Evolutionary conservation across 2,797 vertebrate genomes (phyloP).

Genomic region (Sebastes variabilis): DNA sequence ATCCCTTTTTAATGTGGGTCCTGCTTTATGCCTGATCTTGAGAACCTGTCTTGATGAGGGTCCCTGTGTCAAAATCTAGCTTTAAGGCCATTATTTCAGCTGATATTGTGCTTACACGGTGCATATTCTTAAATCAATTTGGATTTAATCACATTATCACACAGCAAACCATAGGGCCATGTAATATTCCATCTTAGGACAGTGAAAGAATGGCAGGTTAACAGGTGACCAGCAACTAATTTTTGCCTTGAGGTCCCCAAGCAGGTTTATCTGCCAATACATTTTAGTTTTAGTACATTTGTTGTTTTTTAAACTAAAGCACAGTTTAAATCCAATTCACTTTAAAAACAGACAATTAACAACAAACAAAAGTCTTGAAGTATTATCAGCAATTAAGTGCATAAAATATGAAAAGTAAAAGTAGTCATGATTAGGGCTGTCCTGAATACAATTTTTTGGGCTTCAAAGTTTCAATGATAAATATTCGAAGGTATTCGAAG

Average conservation of each 20-base stretch:
- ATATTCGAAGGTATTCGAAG: too few relatives aligned
- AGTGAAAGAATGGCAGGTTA: background rate
- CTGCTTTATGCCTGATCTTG: background rate
- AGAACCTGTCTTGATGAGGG: background rate
- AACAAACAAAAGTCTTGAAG: background rate
- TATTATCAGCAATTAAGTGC: background rate
- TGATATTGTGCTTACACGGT: background rate
- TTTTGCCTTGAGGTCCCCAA: background rate
- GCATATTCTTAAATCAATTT: background rate
- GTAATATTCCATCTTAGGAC: background rate
- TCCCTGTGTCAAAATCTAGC: background rate
- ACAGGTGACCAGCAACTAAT: background rate
- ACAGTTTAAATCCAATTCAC: background rate
- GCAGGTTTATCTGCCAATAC: too few relatives aligned
- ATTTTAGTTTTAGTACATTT: background rate
- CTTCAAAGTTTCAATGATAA: too few relatives aligned
- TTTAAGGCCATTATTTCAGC: background rate
- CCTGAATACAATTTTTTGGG: too few relatives aligned
- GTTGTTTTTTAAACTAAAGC: background rate
- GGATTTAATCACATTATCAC: background rate
- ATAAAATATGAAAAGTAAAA: background rate
- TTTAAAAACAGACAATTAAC: background rate
- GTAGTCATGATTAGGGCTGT: too few relatives aligned
- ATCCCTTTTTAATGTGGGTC: too few relatives aligned
- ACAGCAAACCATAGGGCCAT: background rate